Base-by-base conservation (phyloP, 2,113 vertebrate species). In the Cyrtonyx montezumae region DNA sequence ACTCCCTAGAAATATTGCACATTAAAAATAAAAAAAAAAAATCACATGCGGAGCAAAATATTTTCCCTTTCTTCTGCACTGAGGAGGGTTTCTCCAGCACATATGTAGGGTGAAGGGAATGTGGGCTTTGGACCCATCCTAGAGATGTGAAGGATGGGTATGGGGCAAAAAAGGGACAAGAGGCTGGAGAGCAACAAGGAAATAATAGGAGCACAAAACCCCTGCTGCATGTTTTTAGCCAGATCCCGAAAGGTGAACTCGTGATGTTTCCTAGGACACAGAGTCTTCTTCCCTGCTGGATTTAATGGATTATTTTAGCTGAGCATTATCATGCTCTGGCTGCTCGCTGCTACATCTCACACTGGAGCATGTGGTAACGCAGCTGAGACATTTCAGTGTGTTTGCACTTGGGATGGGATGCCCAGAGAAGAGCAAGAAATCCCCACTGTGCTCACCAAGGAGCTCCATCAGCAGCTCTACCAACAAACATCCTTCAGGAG, bases 121-220 rank as follows among this genome's bases (percentile, higher is more conserved):
- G 17, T 56, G 55, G 55, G 55, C 18, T 58, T 20, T n/a, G 30
- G 30, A n/a, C 30, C 55, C n/a, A 58, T 32, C 18, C 55, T n/a
- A 11, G 23, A 21, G 4, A 69, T 22, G 14, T 17, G 36, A 77
- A 40, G 37, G 61, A 40, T 40, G 61, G 26, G 61, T 25, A 23
- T 17, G 9, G 59, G 36, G 36, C 1, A 1, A 0, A 0, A 18
- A 77, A 17, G 28, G 32, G 42, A 56, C 19, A 11, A 71, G 85
- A n/a, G 22, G 19, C 25, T 86, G 93, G 32, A 69, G 13, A 34
- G 40, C 58, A 73, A 61, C 7, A 46, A 32, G n/a, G 34, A 56
- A 88, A 65, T 48, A 49, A 34, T 15, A 32, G 49, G 13, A 28
- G 12, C 17, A 79, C 84, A 67, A 19, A 13, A 11, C 4, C 1